Evolutionary conservation across 2,888 invertebrate genomes (phyloP), one percentile per base, ranked within the genome.

Genomic region (Chouioia cunea): DNA sequence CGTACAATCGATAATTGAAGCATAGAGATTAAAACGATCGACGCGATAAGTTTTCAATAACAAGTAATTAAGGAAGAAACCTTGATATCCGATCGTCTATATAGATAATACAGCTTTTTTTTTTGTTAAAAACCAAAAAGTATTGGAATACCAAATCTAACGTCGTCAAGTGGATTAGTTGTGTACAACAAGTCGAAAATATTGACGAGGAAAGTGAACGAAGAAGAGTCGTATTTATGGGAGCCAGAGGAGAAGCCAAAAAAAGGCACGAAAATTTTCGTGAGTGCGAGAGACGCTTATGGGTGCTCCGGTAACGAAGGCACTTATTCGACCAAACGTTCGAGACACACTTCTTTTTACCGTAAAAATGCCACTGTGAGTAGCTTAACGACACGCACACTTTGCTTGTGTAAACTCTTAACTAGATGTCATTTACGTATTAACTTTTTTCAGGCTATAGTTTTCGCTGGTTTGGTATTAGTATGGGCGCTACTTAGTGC

Each of bases 131-230:
- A n/a, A n/a, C n/a, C n/a, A n/a, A n/a, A n/a, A 56, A 84, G 84
- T 52, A 73, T 79, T 27, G 82, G 83, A 2, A 65, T 78, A 18
- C 81, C 82, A 3, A 73, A 81, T 36, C 68, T 82, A 44, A 78
- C 77, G 36, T 81, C 83, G 15, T 80, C 77, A 67, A 79, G 76
- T 48, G 81, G 80, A 0, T 56, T 80, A 15, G 76, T 77, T 22
- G 78, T 84, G 27, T 84, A 80, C 64, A 83, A 85, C 70, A 77
- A 78, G 52, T 79, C 81, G 0, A 70, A 77, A 58, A 77, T 85
- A 70, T 76, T 74, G 36, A 67, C 65, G 0, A 76, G 79, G 10
- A 64, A 74, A 18, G 68, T 75, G 8, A 57, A 66, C 0, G 44
- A 50, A 2, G 4, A 36, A 12, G 3, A 36, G 10, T 76, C 68